Base-by-base conservation (phyloP, 23 tunicate genomes). In the Pegea sp. region DNA sequence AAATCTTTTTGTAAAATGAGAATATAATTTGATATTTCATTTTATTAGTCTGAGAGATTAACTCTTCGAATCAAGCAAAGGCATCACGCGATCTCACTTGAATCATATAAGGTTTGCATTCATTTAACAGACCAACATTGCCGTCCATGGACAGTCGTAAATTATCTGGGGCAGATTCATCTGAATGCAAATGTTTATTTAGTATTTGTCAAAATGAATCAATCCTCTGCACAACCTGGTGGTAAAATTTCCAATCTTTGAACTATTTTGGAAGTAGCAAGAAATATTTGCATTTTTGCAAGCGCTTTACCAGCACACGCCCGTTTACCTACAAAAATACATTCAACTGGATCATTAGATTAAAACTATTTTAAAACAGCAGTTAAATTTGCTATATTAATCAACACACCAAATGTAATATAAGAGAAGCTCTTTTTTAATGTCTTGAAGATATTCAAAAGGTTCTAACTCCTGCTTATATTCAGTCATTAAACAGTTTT, bases 221-320 rank as follows among this genome's bases (percentile, higher is more conserved):
- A n/a, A n/a, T n/a, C n/a, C n/a, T n/a, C n/a, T n/a, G n/a, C n/a
- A n/a, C n/a, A 18, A 84, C 95, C 95, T 60, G 95, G 95, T n/a
- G 57, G 56, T n/a, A 84, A 44, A 21, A 84, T 33, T 52, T 84
- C 95, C 26, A 74, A 18, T 30, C 44, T 61, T 50, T 84, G 95
- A 6, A 73, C 33, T 22, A 84, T 30, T 1, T 76, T 74, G 6
- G 76, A 62, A 18, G 66, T 57, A 29, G 71, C 33, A n/a, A 84
- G 30, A 44, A 84, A 84, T 3, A 74, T 60, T 5, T 84, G 62
- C 71, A 61, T 67, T 31, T 63, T 29, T 6, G 95, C 95, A 26
- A 84, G 49, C 24, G 76, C 43, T 59, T 84, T 77, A 4, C 95
- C 95, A 20, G 76, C 95, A 29, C 95, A 84, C 1, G 76, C 64